Conservation (phyloP, 2,888 invertebrate genomes). For the Callosobruchus maculatus region DNA sequence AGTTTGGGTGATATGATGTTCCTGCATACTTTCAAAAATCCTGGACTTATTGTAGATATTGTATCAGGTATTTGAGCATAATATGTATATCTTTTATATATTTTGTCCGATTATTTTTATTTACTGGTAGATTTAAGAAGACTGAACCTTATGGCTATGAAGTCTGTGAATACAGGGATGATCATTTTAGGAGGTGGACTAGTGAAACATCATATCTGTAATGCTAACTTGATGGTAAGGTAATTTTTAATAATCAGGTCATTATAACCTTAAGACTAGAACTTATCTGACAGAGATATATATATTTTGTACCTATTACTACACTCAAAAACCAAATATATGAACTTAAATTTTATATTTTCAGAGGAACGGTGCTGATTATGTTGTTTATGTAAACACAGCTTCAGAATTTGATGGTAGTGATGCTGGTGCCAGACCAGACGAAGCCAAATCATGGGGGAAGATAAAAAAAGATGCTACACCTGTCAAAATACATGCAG, state of each 20-base stretch:
- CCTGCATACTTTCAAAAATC: conserved; percentile 91
- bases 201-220: conserved; percentile 98
- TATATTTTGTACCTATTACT: no score
- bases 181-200: conserved; percentile 95
- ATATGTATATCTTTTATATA: not conserved
- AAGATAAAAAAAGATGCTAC: conserved; percentile 86
- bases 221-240: conserved; percentile 94
- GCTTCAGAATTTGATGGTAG: conserved; percentile 95
- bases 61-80: conserved; percentile 60
- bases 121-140: conserved; percentile 69
- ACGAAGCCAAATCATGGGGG: conserved; percentile 99
- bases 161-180: conserved; percentile 91
- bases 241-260: not conserved
- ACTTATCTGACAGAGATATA: no score
- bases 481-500: conserved; percentile 91
- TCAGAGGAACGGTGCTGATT: conserved; percentile 94
- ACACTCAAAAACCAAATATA: not conserved
- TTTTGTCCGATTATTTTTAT: not conserved
- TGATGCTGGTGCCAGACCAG: conserved; percentile 95
- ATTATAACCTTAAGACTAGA: no score
- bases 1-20: conserved; percentile 99
- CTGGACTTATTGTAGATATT: conserved; percentile 91
- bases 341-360: conserved; percentile 14
- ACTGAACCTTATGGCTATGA: conserved; percentile 91
- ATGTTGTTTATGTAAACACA: conserved; percentile 92